These are phyloP conservation scores for Ornithoptera alexandrae DNA, from an alignment of 2,888 invertebrate genomes.

Conservation along the genomic window DNA sequence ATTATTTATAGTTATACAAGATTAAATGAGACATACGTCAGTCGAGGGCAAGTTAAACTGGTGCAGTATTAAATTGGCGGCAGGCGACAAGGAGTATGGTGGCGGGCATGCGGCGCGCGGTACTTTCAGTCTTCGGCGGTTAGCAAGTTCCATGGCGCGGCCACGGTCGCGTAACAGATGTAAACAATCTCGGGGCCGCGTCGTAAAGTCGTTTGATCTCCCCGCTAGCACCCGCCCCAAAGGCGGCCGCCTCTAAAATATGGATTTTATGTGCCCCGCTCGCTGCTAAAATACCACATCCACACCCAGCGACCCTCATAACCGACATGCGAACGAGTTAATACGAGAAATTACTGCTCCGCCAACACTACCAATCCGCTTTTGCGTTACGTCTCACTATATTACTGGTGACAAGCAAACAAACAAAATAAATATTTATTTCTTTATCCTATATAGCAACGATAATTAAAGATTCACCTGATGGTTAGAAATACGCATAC, in stretches of 20 bases:
- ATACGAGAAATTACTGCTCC: conserved; percentile 27
- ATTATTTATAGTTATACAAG: too few relatives aligned
- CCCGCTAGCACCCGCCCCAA: conserved; percentile 42
- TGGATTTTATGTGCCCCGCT: conserved; percentile 73
- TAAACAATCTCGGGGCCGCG: conserved; percentile 75
- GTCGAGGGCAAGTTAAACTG: too few relatives aligned
- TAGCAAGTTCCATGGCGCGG: conserved; percentile 71
- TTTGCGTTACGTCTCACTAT: not conserved
- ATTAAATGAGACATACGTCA: too few relatives aligned
- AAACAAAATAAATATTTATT: too few relatives aligned
- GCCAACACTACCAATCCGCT: not conserved
- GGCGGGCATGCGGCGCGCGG: conserved; percentile 29
- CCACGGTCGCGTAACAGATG: conserved; percentile 74
- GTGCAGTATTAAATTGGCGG: not conserved
- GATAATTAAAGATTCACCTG: too few relatives aligned
- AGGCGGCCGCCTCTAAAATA: conserved; percentile 68
- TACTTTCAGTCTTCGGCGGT: conserved; percentile 64
- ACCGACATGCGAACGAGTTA: conserved; percentile 43
- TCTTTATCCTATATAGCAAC: too few relatives aligned
- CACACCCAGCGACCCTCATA: conserved; percentile 66
- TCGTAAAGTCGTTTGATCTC: conserved; percentile 79
- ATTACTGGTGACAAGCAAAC: not conserved
- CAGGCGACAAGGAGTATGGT: not conserved
- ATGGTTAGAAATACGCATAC: too few relatives aligned
- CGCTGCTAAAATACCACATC: conserved; percentile 74